Conservation (phyloP, 2,797 vertebrate species). For the Borostomias antarcticus region DNA sequence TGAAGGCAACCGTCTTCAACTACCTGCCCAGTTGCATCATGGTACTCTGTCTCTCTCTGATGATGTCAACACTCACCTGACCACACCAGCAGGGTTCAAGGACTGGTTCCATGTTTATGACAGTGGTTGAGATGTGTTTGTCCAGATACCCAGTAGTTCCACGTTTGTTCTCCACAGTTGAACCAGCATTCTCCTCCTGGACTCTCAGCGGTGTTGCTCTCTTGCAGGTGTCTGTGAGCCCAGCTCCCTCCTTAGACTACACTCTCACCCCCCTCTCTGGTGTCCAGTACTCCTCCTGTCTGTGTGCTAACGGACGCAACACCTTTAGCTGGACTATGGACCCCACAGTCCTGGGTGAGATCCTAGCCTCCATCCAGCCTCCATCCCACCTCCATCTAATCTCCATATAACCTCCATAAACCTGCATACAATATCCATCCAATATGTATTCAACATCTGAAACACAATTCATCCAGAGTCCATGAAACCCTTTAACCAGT, state of each 20-base stretch:
- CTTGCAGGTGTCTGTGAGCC: slow-evolving; percentile 64
- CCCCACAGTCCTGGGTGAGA: neutral
- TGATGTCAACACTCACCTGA: too few relatives aligned
- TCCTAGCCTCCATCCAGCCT: neutral
- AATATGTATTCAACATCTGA: too few relatives aligned
- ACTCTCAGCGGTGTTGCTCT: too few relatives aligned
- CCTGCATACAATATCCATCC: too few relatives aligned
- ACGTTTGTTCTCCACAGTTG: neutral
- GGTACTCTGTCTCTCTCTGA: slow-evolving; percentile 41
- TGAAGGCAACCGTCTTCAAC: slow-evolving; percentile 70
- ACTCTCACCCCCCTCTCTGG: neutral
- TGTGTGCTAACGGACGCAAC: neutral
- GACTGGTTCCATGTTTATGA: neutral
- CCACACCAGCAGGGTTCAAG: too few relatives aligned
- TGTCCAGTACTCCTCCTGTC: neutral
- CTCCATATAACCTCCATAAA: neutral
- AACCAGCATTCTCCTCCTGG: too few relatives aligned
- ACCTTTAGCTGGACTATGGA: neutral
- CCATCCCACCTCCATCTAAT: neutral
- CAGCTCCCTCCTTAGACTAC: slow-evolving; percentile 39
- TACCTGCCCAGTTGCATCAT: slow-evolving; percentile 66
- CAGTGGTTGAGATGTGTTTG: too few relatives aligned
- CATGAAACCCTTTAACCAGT: too few relatives aligned
- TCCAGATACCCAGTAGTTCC: too few relatives aligned
- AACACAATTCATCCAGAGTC: too few relatives aligned